Evolutionary conservation across 1,140 invertebrate species (phyloP).

Genomic region (Argopecten irradians): DNA sequence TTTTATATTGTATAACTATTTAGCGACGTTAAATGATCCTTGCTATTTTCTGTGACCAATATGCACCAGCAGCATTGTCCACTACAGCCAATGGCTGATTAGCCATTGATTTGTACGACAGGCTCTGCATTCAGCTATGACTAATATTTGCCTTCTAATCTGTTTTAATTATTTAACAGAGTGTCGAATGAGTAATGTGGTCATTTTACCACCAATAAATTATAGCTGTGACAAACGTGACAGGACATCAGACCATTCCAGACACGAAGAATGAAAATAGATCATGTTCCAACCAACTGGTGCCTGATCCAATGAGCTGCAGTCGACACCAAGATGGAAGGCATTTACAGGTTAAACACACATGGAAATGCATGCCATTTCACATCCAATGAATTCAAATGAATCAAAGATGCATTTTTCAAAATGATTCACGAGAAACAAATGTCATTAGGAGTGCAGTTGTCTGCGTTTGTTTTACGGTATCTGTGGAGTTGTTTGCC

Average conservation of each 20-base stretch:
- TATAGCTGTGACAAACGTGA: not conserved
- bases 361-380: not conserved
- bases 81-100: not conserved
- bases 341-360: not conserved
- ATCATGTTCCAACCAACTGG: not conserved
- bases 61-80: not conserved
- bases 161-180: conserved; percentile 19
- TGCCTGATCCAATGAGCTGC: not conserved
- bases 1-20: not conserved
- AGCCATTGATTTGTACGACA: not conserved
- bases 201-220: conserved; percentile 4
- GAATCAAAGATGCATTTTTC: not conserved
- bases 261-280: not conserved
- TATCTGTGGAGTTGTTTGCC: no score
- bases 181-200: not conserved
- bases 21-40: not conserved
- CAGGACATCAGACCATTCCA: not conserved
- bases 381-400: not conserved
- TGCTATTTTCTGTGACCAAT: not conserved
- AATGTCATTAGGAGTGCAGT: no score
- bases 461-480: no score
- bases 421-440: not conserved
- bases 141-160: conserved; percentile 22
- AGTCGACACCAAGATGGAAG: not conserved
- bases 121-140: not conserved